Percentiles rank a stretch among this genome's conserved stretches.
Conservation (phyloP, 2,888 invertebrate species). For the Eumerus sabulonum region DNA sequence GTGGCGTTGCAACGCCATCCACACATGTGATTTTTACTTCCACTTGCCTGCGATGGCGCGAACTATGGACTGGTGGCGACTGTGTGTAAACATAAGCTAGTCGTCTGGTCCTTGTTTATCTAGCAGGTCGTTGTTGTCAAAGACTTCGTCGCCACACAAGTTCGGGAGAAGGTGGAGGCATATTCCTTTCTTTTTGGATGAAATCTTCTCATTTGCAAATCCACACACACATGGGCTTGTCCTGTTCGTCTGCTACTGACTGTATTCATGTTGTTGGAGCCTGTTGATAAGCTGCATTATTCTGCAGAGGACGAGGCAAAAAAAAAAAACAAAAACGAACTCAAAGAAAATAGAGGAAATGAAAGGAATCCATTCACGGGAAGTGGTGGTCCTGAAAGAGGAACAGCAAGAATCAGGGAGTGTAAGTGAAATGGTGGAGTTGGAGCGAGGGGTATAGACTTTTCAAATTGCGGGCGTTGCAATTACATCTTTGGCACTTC, state of each 20-base stretch:
- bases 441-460: slow-evolving; percentile 32
- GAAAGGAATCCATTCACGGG: slow-evolving; percentile 10
- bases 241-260: slow-evolving; percentile 19
- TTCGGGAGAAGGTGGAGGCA: slow-evolving; percentile 20
- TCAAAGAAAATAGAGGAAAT: too few relatives aligned
- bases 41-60: neutral
- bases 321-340: slow-evolving; percentile 21
- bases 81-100: slow-evolving; percentile 57
- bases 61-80: neutral
- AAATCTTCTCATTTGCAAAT: slow-evolving; percentile 50
- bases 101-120: slow-evolving; percentile 63
- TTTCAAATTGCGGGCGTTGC: slow-evolving; percentile 57
- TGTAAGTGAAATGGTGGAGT: slow-evolving; percentile 9
- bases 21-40: slow-evolving; percentile 34
- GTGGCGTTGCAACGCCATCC: slow-evolving; percentile 10
- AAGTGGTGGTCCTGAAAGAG: neutral
- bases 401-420: too few relatives aligned
- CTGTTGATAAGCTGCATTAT: slow-evolving; percentile 65
- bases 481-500: slow-evolving; percentile 66
- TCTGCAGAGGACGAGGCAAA: slow-evolving; percentile 5
- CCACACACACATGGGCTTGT: slow-evolving; percentile 27
- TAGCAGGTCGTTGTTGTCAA: slow-evolving; percentile 29
- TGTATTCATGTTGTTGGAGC: slow-evolving; percentile 40
- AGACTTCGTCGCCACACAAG: neutral
- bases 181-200: slow-evolving; percentile 25